These are phyloP conservation scores for Tyria jacobaeae DNA, from an alignment of 2,888 invertebrate genomes.

Conservation along the genomic window DNA sequence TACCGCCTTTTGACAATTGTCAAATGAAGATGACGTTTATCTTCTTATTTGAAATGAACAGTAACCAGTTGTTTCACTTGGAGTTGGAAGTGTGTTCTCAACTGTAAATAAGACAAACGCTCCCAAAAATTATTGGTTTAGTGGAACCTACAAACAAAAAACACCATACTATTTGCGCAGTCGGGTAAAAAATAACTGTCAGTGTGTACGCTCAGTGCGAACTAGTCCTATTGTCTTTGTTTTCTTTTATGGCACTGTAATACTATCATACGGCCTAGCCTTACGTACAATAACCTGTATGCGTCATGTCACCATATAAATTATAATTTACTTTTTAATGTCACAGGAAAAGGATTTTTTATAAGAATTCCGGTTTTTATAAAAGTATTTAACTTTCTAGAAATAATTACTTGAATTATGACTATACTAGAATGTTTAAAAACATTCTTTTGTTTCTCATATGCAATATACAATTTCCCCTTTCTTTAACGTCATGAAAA, in stretches of 20 bases:
- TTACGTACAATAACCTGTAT: neutral
- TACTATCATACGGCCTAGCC: neutral
- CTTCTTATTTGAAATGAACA: too few relatives aligned
- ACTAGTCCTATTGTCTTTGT: constrained; percentile 7
- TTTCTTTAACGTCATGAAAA: too few relatives aligned
- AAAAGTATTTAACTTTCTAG: neutral
- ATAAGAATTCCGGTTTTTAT: neutral
- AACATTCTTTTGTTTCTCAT: too few relatives aligned
- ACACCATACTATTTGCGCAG: neutral
- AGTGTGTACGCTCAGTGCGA: neutral
- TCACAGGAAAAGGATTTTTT: neutral
- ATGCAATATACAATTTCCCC: too few relatives aligned
- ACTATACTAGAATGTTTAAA: too few relatives aligned
- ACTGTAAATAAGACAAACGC: too few relatives aligned
- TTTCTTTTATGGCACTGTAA: neutral
- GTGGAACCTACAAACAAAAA: neutral
- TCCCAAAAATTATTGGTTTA: too few relatives aligned
- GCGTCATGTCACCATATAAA: constrained; percentile 9
- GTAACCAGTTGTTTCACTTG: too few relatives aligned
- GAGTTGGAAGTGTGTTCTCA: too few relatives aligned
- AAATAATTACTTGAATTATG: neutral
- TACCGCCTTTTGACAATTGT: too few relatives aligned
- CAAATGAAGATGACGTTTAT: too few relatives aligned
- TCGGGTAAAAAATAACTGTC: too few relatives aligned
- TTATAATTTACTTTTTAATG: constrained; percentile 8